phyloP scores from a whole-genome alignment of 2,797 vertebrate genomes.

The Poeciliopsis gracilis region DNA sequence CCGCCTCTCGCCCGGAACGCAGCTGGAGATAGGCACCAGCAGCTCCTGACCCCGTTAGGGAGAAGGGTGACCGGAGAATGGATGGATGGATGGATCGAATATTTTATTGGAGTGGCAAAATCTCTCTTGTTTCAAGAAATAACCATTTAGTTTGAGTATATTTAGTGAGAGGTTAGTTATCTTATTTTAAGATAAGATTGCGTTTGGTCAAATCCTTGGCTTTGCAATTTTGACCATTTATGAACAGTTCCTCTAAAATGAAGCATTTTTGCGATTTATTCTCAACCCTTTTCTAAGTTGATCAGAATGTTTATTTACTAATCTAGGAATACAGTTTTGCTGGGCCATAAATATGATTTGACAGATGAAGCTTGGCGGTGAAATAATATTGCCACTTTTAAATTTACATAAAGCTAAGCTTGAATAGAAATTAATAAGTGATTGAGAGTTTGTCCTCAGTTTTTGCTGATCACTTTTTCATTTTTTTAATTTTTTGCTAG shows the following conservation, averaged over 20 bases:
- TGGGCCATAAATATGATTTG: not conserved
- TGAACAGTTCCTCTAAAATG: not conserved
- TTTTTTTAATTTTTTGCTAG: constrained; percentile 66
- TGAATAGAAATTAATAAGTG: not conserved
- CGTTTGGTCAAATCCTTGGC: not conserved
- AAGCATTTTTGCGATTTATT: not conserved
- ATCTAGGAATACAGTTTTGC: not conserved
- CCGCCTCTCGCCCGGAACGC: too few species aligned
- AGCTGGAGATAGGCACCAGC: too few species aligned
- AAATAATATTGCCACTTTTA: not conserved
- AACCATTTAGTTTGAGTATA: not conserved
- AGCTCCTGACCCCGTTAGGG: too few species aligned
- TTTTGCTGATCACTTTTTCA: not conserved
- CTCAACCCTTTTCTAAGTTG: not conserved
- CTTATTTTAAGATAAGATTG: not conserved
- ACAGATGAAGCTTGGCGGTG: not conserved
- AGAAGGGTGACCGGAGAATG: too few species aligned
- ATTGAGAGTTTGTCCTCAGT: not conserved
- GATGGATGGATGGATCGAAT: too few species aligned
- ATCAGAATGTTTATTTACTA: not conserved
- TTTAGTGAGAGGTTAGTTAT: not conserved
- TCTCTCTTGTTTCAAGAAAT: not conserved
- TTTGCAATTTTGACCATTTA: not conserved
- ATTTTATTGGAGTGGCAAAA: not conserved
- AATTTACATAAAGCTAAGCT: not conserved